Conservation (phyloP, 2,113 vertebrate species). For the Aegypius monachus region DNA sequence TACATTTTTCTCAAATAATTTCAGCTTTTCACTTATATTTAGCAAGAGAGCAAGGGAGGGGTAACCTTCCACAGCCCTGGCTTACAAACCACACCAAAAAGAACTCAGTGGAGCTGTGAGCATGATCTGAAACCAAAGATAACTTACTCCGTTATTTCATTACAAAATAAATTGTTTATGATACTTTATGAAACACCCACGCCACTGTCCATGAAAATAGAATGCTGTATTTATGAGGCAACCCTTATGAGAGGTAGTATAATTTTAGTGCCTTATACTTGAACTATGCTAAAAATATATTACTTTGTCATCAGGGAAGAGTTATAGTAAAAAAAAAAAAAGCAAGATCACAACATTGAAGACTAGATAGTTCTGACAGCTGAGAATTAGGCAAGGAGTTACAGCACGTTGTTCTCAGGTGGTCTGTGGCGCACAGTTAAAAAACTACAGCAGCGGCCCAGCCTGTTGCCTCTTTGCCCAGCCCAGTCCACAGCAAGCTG, state of each 20-base stretch:
- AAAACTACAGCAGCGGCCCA: accelerated
- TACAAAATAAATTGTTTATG: conserved; percentile 44
- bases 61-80: background rate
- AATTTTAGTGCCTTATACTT: background rate
- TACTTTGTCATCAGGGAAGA: background rate
- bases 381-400: background rate
- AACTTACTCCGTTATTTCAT: background rate
- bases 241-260: background rate
- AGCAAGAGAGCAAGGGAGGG: background rate
- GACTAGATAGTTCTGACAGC: background rate
- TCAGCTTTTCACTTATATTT: background rate
- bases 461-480: background rate
- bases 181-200: conserved; percentile 25
- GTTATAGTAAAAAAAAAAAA: background rate
- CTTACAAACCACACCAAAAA: background rate
- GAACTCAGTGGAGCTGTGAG: background rate
- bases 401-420: background rate
- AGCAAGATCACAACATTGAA: background rate
- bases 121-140: background rate
- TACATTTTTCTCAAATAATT: background rate
- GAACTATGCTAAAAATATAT: conserved; percentile 20
- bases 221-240: conserved; percentile 15
- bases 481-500: background rate
- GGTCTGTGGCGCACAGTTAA: background rate
- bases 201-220: conserved; percentile 4